These are phyloP conservation scores for Alauda arvensis DNA, from an alignment of 2,797 vertebrate genomes.

Conservation along the genomic window DNA sequence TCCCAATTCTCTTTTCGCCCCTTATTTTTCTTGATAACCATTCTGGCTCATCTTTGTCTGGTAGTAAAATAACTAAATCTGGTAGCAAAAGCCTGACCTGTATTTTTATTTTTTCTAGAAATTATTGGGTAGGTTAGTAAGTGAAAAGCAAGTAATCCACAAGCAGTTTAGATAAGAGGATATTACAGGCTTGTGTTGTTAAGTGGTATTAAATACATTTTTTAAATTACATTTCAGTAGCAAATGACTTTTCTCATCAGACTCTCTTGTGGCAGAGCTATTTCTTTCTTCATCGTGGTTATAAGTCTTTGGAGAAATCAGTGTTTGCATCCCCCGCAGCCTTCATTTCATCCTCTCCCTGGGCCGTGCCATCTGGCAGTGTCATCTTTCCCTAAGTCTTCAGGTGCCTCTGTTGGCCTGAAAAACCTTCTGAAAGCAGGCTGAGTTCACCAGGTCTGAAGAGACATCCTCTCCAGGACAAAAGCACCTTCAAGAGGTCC, in stretches of 20 bases:
- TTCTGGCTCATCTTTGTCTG: slow-evolving; percentile 53
- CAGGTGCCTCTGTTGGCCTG: slow-evolving; percentile 28
- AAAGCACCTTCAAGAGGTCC: background rate
- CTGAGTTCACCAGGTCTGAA: background rate
- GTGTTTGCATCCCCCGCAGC: slow-evolving; percentile 12
- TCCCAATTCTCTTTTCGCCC: slow-evolving; percentile 64
- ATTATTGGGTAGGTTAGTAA: slow-evolving; percentile 44
- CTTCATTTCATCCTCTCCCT: slow-evolving; percentile 35
- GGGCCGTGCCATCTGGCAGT: slow-evolving; percentile 12
- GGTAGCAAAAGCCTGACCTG: slow-evolving; percentile 53
- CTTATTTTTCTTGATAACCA: slow-evolving; percentile 64
- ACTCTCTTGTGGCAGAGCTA: slow-evolving; percentile 59
- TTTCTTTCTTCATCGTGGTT: slow-evolving; percentile 38
- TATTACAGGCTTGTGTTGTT: slow-evolving; percentile 44
- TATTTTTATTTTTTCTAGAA: slow-evolving; percentile 37
- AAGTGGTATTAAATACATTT: slow-evolving; percentile 56
- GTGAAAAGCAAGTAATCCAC: slow-evolving; percentile 48
- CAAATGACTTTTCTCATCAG: slow-evolving; percentile 53
- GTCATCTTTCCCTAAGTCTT: slow-evolving; percentile 24
- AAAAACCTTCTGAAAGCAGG: slow-evolving; percentile 19
- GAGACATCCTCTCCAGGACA: background rate
- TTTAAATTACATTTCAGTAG: slow-evolving; percentile 47
- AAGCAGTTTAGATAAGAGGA: slow-evolving; percentile 60
- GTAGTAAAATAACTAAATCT: slow-evolving; percentile 60
- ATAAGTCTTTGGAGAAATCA: slow-evolving; percentile 56